Evolutionary conservation across 2,888 invertebrate genomes (phyloP).

Genomic region (Flabesymbios commensalis): DNA sequence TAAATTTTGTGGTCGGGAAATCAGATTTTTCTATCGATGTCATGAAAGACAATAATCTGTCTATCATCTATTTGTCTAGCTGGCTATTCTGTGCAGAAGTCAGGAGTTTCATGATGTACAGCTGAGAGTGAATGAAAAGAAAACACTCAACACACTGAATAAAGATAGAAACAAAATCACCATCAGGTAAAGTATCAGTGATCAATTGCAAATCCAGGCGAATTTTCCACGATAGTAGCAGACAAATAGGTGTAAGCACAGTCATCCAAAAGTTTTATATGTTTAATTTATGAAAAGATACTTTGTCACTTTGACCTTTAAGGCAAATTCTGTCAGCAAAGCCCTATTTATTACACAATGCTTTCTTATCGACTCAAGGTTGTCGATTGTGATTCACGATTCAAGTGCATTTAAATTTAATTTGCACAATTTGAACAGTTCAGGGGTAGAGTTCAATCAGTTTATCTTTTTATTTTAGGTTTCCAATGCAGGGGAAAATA

Average conservation of each 20-base stretch:
- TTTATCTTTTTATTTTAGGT: conserved; percentile 58
- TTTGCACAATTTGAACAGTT: too few species aligned
- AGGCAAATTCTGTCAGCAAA: too few species aligned
- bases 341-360: too few species aligned
- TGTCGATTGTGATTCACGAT: too few species aligned
- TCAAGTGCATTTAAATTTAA: too few species aligned
- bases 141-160: conserved; percentile 72
- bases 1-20: too few species aligned
- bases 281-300: too few species aligned
- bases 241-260: background rate
- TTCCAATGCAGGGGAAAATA: conserved; percentile 74
- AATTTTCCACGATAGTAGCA: background rate
- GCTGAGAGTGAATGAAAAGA: conserved; percentile 73
- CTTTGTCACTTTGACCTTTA: background rate
- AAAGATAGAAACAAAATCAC: conserved; percentile 67
- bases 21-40: too few species aligned
- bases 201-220: background rate
- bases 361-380: too few species aligned
- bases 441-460: too few species aligned
- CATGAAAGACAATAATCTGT: too few species aligned
- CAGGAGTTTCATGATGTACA: conserved; percentile 73
- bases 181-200: conserved; percentile 64
- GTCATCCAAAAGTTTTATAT: background rate
- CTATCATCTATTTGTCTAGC: conserved; percentile 40
- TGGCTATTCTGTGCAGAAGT: conserved; percentile 61